These are phyloP conservation scores for Yponomeuta cagnagella DNA, from an alignment of 2,888 invertebrate genomes.

Conservation along the genomic window DNA sequence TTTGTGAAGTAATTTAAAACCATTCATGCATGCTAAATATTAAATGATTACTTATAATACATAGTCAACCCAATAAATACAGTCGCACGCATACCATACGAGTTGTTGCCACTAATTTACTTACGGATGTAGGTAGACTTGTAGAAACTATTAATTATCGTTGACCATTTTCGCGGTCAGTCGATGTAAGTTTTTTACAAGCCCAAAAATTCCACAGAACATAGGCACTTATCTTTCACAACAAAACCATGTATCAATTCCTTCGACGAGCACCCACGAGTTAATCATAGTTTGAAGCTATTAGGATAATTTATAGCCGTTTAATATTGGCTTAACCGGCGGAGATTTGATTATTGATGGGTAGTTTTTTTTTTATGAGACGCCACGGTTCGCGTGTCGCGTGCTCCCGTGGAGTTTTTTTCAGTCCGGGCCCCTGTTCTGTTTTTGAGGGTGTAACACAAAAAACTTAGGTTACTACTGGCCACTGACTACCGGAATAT, in stretches of 20 bases:
- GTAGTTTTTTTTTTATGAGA: conserved; percentile 47
- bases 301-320: conserved; percentile 73
- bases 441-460: conserved; percentile 55
- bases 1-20: not conserved
- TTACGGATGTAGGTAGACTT: not conserved
- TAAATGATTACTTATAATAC: not conserved
- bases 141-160: not conserved
- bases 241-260: conserved; percentile 16
- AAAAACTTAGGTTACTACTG: conserved; percentile 50
- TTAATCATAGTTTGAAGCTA: conserved; percentile 58
- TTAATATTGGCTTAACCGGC: conserved; percentile 60
- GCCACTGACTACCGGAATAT: conserved; percentile 73
- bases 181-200: conserved; percentile 15
- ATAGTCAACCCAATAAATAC: not conserved
- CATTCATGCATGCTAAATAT: not conserved
- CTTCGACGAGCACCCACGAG: conserved; percentile 32
- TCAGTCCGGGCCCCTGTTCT: conserved; percentile 28
- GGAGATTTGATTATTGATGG: conserved; percentile 66
- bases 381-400: conserved; percentile 65
- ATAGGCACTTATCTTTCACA: not conserved
- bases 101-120: not conserved
- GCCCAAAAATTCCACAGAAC: conserved; percentile 13
- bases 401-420: conserved; percentile 61
- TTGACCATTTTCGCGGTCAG: conserved; percentile 30
- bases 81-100: not conserved